Evolutionary conservation across 2,888 invertebrate species (phyloP).

Genomic region (Schrankia costaestrigalis): DNA sequence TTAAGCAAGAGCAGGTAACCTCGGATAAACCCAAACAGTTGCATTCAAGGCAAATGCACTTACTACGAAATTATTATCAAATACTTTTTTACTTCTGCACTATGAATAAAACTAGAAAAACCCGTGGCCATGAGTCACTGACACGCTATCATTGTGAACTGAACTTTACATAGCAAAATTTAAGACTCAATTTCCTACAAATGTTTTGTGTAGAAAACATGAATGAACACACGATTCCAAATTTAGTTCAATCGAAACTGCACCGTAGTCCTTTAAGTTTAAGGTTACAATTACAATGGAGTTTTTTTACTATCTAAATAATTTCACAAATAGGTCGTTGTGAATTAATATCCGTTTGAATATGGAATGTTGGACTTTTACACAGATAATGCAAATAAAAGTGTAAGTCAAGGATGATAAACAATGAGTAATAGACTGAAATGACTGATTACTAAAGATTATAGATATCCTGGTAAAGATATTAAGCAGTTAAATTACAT

Average conservation of each 20-base stretch:
- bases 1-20: too few species aligned
- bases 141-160: neutral
- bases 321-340: neutral
- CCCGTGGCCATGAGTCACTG: conserved; percentile 21
- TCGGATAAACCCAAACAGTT: conserved; percentile 7
- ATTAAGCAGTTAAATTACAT: too few species aligned
- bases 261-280: neutral
- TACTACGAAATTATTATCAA: neutral
- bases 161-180: rapidly evolving
- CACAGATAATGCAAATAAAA: conserved; percentile 9
- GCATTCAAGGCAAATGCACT: conserved; percentile 1
- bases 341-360: neutral
- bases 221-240: neutral
- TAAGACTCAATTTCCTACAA: conserved; percentile 8
- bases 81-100: conserved; percentile 10
- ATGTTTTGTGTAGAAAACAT: neutral
- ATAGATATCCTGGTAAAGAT: too few species aligned
- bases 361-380: conserved; percentile 6
- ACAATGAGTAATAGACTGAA: too few species aligned
- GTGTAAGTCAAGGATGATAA: too few species aligned
- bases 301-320: neutral
- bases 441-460: too few species aligned
- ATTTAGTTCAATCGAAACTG: neutral
- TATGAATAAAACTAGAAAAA: conserved; percentile 27
- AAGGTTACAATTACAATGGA: neutral